Conservation (phyloP, 2,113 vertebrate species). For the Mormoops blainvillei region DNA sequence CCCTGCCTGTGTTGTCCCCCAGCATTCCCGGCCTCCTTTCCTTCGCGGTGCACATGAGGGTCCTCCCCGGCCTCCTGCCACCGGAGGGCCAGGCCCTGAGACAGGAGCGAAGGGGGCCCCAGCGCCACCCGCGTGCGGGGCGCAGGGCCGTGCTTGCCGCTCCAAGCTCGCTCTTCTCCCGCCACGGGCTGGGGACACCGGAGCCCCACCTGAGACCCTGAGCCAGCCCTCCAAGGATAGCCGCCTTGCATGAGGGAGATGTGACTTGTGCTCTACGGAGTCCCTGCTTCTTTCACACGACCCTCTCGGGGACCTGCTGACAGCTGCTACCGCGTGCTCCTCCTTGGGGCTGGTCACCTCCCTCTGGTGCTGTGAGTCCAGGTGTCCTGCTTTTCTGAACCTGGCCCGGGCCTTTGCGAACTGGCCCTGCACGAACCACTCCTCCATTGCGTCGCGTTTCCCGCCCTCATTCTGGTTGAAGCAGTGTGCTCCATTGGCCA, state of each 20-base stretch:
- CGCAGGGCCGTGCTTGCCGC: too few relatives aligned
- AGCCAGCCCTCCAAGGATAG: background rate
- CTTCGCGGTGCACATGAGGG: background rate
- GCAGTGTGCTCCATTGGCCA: background rate
- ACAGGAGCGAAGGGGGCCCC: too few relatives aligned
- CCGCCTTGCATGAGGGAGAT: background rate
- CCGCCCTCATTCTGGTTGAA: background rate
- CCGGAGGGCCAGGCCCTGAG: background rate
- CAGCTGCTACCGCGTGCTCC: background rate
- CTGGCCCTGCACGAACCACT: background rate
- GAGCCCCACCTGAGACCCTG: background rate
- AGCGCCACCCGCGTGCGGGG: too few relatives aligned
- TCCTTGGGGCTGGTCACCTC: background rate
- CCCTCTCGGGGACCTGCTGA: background rate
- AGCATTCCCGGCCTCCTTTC: background rate
- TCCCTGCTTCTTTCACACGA: background rate
- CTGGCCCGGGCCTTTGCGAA: background rate
- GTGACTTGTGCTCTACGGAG: background rate
- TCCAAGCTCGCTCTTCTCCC: background rate
- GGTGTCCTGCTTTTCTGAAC: background rate
- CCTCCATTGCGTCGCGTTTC: background rate
- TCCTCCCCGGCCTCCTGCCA: background rate
- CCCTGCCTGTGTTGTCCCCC: background rate
- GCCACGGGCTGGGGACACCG: background rate
- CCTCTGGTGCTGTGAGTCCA: background rate